Percentiles rank a stretch among this genome's conserved stretches.
These are phyloP conservation scores for Serranus cabrilla DNA, from an alignment of 2,797 vertebrate genomes.

Conservation along the genomic window DNA sequence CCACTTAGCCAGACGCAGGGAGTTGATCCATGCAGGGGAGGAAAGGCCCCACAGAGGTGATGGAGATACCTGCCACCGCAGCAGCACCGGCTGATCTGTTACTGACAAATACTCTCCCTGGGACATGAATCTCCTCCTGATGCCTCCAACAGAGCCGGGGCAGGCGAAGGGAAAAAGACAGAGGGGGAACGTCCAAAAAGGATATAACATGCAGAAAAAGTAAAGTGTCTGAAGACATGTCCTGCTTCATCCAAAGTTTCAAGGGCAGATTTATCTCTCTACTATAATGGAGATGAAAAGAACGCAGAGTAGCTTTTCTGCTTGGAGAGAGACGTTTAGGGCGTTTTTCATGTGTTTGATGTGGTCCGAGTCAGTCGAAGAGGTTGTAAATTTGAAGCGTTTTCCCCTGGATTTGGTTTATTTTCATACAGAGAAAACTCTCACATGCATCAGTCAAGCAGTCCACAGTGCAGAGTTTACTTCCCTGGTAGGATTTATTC, in stretches of 20 bases:
- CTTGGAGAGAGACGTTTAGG: conserved; percentile 17
- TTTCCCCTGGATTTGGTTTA: no score
- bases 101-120: conserved; percentile 81
- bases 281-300: conserved; percentile 8
- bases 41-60: conserved; percentile 73
- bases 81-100: conserved; percentile 77
- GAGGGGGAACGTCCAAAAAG: conserved; percentile 44
- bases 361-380: no score
- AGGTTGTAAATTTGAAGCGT: no score
- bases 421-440: no score
- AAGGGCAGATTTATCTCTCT: conserved; percentile 50
- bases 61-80: conserved; percentile 80
- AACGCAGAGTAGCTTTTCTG: conserved; percentile 20
- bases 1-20: conserved; percentile 69
- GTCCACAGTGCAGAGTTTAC: no score
- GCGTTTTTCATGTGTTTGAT: no score
- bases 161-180: conserved; percentile 49
- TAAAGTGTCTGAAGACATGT: conserved; percentile 27
- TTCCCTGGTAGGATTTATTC: no score
- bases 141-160: conserved; percentile 59
- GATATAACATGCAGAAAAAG: conserved; percentile 51
- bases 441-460: no score
- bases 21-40: conserved; percentile 77
- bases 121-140: conserved; percentile 75
- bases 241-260: conserved; percentile 53